Base-by-base conservation (phyloP, 2,113 vertebrate genomes). In the Oophaga pumilio region DNA sequence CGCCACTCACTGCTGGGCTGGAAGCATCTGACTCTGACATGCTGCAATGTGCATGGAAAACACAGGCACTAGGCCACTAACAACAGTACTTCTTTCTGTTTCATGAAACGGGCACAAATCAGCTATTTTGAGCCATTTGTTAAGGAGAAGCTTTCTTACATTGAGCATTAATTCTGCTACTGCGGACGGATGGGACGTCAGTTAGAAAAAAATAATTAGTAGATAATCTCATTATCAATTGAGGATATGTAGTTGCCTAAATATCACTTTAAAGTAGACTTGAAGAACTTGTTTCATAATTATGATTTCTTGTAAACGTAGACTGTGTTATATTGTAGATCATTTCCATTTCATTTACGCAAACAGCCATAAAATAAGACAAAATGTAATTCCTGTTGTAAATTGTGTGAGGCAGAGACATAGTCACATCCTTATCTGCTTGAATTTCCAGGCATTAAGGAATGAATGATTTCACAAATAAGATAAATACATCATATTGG, bases 181-280 rank as follows among this genome's bases (percentile, higher is more conserved):
- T 43, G 5, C 33, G 33, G 33, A 43, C 3, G 33, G 18, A 13
- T 1, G 11, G 22, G 62, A 66, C 12, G 22, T 8, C 11, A 9
- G 62, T n/a, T 66, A 24, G 33, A 66, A 66, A 24, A 66, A n/a
- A n/a, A 10, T 66, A n/a, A 66, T 66, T 66, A n/a, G 22, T 66
- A 66, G 62, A 66, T 66, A 66, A 66, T 66, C 62, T n/a, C 62
- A 66, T 66, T 66, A 66, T 62, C 62, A 66, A 24, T 11, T 66
- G 62, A 66, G 62, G 62, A n/a, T 24, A 24, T n/a, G 62, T 66
- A 10, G 22, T 66, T 66, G 7, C 62, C n/a, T n/a, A 20, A 66
- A 66, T n/a, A 66, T 24, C 62, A 8, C 62, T 62, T 62, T 66
- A n/a, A 66, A n/a, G 62, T 66, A 66, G 62, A 66, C 14, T 66